Evolutionary conservation across 2,888 invertebrate genomes (phyloP), one percentile per base, ranked within the genome.

Genomic region (Troides oblongomaculatus): DNA sequence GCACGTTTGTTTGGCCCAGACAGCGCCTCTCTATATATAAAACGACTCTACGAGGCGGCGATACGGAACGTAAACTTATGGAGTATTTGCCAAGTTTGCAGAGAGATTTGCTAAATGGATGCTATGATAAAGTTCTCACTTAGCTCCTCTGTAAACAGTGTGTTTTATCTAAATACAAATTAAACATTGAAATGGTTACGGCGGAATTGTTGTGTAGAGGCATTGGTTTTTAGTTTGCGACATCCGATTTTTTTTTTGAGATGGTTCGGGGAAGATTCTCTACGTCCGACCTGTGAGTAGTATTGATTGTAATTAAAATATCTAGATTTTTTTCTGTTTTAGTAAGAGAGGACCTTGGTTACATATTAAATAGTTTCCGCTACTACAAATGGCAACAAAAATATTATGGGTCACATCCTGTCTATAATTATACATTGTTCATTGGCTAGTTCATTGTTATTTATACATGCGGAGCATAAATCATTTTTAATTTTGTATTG

Each of bases 181-280:
- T 79, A 80, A 79, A 80, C 79, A 83, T 84, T 84, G 84, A 78
- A 79, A 82, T 83, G 84, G 79, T 74, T 80, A 82, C 79, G 84
- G 79, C 81, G 75, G 79, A 79, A 78, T 77, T 71, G 73, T 74
- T 74, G 72, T 77, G 67, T 53, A 10, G 58, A 36, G 64, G 36
- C 30, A 21, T 46, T 43, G 80, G 81, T 78, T 78, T 81, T 72
- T 78, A 77, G 76, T 82, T 77, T 76, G 66, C 17, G 39, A 74
- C 72, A 73, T 77, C 76, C 60, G 66, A 62, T 74, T 69, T 75
- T 3, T 77, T 78, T 75, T 79, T 80, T 75, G 88, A 81, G 80
- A 92, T 92, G 92, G 92, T 89, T 76, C 92, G 92, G 64, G 92
- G 92, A 73, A 87, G 92, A 83, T 91, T 87, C 78, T 92, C 92